phyloP scores from a whole-genome alignment of 2,888 invertebrate genomes.

The Deroplatys truncata region DNA sequence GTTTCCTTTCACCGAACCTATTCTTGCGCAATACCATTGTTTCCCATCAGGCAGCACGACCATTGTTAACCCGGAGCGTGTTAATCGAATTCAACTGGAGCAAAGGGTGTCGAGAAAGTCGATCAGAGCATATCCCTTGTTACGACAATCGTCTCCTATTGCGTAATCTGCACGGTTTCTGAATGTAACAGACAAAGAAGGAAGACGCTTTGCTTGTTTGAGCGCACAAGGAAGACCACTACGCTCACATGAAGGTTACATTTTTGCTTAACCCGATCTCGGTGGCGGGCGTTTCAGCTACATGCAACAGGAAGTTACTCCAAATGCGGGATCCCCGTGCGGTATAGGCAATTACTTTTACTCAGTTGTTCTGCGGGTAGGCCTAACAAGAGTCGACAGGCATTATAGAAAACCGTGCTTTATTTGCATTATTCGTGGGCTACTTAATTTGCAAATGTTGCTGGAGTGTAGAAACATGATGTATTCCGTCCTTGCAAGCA shows the following conservation, averaged over 20 bases:
- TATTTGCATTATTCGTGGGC: too few species aligned
- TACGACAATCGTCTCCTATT: not conserved
- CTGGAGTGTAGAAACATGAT: too few species aligned
- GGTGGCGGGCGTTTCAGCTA: too few species aligned
- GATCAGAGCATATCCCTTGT: not conserved
- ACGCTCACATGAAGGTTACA: too few species aligned
- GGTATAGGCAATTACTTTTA: not conserved
- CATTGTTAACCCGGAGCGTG: not conserved
- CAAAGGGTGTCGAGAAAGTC: not conserved
- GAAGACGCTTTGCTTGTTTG: too few species aligned
- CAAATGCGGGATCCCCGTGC: not conserved
- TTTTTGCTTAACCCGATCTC: too few species aligned
- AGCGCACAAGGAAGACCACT: too few species aligned
- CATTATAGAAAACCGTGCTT: too few species aligned
- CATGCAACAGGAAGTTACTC: too few species aligned
- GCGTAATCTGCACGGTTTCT: not conserved
- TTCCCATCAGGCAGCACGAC: not conserved
- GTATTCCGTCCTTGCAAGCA: too few species aligned
- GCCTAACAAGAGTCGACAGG: not conserved
- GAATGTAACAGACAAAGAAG: too few species aligned
- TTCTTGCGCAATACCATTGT: not conserved
- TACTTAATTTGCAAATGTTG: too few species aligned
- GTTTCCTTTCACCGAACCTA: not conserved
- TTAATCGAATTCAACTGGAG: not conserved
- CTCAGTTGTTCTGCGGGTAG: not conserved